Evolutionary conservation across 2,797 vertebrate genomes (phyloP), one percentile per base, ranked within the genome.

Genomic region (Ctenochaetus hawaiiensis): DNA sequence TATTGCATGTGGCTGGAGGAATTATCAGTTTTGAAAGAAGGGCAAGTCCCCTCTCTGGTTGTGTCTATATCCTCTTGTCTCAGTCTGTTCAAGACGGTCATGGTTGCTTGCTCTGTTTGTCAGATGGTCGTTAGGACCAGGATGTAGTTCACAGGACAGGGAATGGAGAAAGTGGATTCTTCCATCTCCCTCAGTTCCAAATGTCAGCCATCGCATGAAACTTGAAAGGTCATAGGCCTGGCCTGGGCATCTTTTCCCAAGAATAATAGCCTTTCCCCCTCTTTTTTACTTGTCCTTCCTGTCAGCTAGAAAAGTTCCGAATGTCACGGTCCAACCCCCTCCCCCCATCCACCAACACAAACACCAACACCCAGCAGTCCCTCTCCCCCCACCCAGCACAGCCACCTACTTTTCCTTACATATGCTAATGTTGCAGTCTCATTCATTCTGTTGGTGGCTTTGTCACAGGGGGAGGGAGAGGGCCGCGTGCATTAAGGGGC

Each of bases 341-440:
- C 53, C 90, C 92, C 85, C 77, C 83, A 83, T 78, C 57, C 90
- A 92, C 85, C 77, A 85, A 83, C 83, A 34, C 30, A 34, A 34
- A 34, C 82, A 85, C 71, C 72, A 69, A 63, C 75, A 70, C 78
- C 85, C 81, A 78, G 73, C 91, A 86, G 72, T 72, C 57, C 49
- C 87, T 87, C 87, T 83, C 74, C 54, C 54, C 59, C 89, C 90
- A 84, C 87, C 78, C 77, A 80, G 73, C 80, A 71, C 86, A 82
- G 64, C 88, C 88, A 94, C 89, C 92, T 90, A 92, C 81, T 94
- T 94, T 93, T 85, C 87, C 93, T 96, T 93, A 93, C 90, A 87
- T 94, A 94, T 95, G 94, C 91, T 95, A 95, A 96, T 95, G 88
- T 67, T 84, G 83, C 81, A 85, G 87, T 92, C 78, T 80, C 88